phyloP scores from a whole-genome alignment of 2,113 vertebrate genomes.

The Marmota flaviventris region DNA sequence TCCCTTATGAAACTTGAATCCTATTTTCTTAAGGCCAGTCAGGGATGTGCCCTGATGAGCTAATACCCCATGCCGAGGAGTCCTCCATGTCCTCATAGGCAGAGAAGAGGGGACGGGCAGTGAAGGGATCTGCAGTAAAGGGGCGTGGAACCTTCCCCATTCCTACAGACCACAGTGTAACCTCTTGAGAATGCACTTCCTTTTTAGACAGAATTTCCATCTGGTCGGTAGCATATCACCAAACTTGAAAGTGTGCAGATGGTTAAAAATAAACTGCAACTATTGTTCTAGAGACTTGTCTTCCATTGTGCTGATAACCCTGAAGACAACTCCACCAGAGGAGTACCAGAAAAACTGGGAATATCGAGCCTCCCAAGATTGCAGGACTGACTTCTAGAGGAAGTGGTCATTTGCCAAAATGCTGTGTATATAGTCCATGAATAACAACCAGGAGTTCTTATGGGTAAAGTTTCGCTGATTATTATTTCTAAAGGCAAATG shows the following conservation, averaged over 20 bases:
- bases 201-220: neutral
- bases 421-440: neutral
- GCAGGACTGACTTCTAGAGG: no score
- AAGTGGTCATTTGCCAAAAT: neutral
- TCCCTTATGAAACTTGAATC: no score
- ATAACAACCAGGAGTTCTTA: neutral
- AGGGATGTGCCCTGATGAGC: neutral
- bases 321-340: neutral
- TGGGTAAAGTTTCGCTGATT: neutral
- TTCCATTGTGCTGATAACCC: neutral
- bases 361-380: neutral
- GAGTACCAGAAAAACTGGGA: neutral
- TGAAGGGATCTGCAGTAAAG: neutral
- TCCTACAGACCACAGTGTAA: no score
- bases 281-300: neutral
- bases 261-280: neutral
- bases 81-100: neutral
- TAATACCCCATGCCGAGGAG: no score
- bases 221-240: neutral
- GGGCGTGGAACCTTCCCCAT: neutral
- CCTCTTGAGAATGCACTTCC: neutral
- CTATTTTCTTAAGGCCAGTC: neutral
- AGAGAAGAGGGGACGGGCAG: neutral
- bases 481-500: neutral
- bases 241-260: neutral